Base-by-base conservation (phyloP, 2,888 invertebrate genomes). In the Leptothorax acervorum region DNA sequence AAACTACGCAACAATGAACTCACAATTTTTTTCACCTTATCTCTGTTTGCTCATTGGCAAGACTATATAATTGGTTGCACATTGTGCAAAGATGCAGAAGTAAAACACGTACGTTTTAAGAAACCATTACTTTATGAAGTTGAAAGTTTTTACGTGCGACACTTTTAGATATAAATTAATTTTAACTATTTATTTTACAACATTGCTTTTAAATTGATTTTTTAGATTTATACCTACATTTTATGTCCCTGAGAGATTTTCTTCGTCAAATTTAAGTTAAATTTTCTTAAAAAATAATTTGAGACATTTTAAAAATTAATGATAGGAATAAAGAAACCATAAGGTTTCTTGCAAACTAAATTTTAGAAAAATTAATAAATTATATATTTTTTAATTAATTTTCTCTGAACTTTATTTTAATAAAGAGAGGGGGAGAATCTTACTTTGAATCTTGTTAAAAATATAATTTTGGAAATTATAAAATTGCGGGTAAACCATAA, bases 31-130 rank as follows among this genome's bases (percentile, higher is more conserved):
- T n/a, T 4, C 31, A 53, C n/a, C 31, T 78, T 68, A 78, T 57
- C 55, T 78, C 5, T 45, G 42, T 78, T 78, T 68, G 42, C 28
- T 68, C 31, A 9, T 28, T n/a, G 12, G 5, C 28, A 68, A 68
- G 68, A 55, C 45, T 68, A 5, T 78, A 78, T 68, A 57, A 68
- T 68, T 78, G 42, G 31, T 45, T 55, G 28, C 76, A 55, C 39
- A 55, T 65, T 42, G 55, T 42, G 12, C n/a, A 55, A 55, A 66
- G 55, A 45, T 62, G 5, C 55, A n/a, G 15, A 62, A 75, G 62
- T 63, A 78, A 78, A 78, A 68, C 45, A n/a, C 12, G 12, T 55
- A 66, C 5, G 6, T 15, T 66, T 55, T 35, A 45, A 57, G 18
- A 55, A 62, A 11, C 4, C 2, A n/a, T 28, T 65, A 66, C 8